Evolutionary conservation across 2,888 invertebrate species (phyloP).

Genomic region (Hybos culiciformis): DNA sequence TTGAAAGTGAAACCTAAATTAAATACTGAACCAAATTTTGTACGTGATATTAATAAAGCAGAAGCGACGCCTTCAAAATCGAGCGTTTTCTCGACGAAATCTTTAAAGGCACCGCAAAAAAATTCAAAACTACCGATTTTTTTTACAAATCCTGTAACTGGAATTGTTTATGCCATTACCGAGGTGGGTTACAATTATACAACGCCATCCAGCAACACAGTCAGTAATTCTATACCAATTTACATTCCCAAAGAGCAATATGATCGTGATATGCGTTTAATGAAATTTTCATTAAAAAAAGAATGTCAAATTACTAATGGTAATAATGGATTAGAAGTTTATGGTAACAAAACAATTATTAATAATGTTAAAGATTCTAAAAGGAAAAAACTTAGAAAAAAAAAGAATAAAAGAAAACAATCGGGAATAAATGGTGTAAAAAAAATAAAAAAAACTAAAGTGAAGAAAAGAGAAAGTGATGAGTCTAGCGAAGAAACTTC

Average conservation of each 20-base stretch:
- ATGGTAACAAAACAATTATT: not conserved
- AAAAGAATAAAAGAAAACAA: not conserved
- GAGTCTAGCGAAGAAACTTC: not conserved
- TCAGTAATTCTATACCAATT: conserved; percentile 21
- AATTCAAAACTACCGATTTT: conserved; percentile 28
- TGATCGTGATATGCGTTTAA: conserved; percentile 22
- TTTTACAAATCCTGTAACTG: conserved; percentile 30
- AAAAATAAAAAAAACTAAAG: not conserved
- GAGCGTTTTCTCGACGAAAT: no score
- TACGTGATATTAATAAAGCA: not conserved
- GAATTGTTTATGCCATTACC: conserved; percentile 30
- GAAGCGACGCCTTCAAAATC: no score
- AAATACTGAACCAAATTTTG: not conserved
- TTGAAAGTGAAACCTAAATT: not conserved
- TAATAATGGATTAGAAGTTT: not conserved
- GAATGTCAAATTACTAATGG: not conserved
- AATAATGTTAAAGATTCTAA: not conserved
- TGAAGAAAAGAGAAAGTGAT: not conserved
- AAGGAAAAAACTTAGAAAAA: not conserved
- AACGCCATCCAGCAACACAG: not conserved
- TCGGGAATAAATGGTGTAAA: not conserved
- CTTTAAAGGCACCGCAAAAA: no score
- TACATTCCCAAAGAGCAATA: conserved; percentile 30
- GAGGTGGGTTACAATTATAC: conserved; percentile 20
- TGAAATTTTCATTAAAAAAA: conserved; percentile 12